These are phyloP conservation scores for Hemibagrus guttatus DNA, from an alignment of 2,797 vertebrate species.

Conservation along the genomic window DNA sequence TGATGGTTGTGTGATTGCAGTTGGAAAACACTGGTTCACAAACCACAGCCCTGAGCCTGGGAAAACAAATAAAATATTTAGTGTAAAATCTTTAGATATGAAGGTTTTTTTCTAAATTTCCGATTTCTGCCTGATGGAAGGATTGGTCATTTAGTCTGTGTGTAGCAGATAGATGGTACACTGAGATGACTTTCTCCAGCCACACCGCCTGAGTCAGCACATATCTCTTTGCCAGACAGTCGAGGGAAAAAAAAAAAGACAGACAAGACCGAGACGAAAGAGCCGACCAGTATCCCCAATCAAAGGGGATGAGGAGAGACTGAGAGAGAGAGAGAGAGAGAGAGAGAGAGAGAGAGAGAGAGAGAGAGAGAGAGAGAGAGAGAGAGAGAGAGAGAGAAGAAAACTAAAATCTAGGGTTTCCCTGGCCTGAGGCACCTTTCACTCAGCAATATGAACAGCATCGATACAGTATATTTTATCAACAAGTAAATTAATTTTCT, in stretches of 20 bases:
- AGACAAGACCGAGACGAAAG: constrained; percentile 49
- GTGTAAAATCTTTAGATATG: neutral
- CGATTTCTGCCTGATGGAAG: constrained; percentile 54
- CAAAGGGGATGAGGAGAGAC: constrained; percentile 40
- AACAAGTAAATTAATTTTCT: neutral
- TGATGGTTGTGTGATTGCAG: neutral
- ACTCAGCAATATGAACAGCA: neutral
- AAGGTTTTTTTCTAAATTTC: too few species aligned
- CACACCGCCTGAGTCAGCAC: constrained; percentile 66
- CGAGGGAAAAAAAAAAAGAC: too few species aligned
- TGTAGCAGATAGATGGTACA: constrained; percentile 21
- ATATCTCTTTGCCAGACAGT: constrained; percentile 58
- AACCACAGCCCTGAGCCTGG: neutral
- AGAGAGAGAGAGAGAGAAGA: constrained; percentile 7
- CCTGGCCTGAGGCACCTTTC: neutral
- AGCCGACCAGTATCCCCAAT: constrained; percentile 41
- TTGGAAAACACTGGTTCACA: neutral
- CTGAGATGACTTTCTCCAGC: constrained; percentile 43
- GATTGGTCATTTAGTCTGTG: neutral
- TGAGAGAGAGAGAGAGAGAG: constrained; percentile 7
- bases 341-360: constrained; percentile 20
- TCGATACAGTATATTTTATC: neutral
- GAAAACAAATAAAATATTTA: neutral
- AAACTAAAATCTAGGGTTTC: constrained; percentile 6
- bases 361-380: constrained; percentile 30